phyloP scores from a whole-genome alignment of 1,140 invertebrate species.

The Nasonia longicornis region DNA sequence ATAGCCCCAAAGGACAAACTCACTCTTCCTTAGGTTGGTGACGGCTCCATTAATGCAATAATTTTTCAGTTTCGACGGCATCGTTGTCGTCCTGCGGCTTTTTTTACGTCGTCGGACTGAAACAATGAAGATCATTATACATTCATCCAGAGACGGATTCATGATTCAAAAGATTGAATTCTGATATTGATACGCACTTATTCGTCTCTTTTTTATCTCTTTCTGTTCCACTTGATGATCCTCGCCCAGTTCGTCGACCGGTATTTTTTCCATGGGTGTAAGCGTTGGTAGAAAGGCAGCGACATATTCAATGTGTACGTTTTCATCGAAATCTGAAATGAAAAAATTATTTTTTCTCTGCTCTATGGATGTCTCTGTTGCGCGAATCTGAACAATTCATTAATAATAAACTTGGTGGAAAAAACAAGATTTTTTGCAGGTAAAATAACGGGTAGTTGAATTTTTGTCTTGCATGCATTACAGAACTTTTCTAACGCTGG shows the following conservation, averaged over 20 bases:
- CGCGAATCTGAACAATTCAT: too few species aligned
- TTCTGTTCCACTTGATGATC: background rate
- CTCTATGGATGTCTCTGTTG: background rate
- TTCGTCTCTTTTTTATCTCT: background rate
- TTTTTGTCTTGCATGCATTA: background rate
- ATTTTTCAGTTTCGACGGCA: background rate
- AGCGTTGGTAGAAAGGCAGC: background rate
- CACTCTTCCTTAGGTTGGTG: background rate
- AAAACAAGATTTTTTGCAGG: background rate
- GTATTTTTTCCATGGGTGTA: background rate
- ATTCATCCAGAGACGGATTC: too few species aligned
- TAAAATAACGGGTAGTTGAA: background rate
- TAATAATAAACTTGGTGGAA: too few species aligned
- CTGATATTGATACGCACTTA: background rate
- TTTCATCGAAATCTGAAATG: background rate
- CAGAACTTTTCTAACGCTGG: background rate
- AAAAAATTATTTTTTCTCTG: background rate
- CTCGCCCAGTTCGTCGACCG: background rate
- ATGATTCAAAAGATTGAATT: too few species aligned
- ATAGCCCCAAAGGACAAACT: background rate
- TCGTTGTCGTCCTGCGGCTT: background rate
- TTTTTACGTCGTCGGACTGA: conserved; percentile 9
- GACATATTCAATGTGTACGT: background rate
- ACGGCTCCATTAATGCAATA: background rate
- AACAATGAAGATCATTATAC: background rate